Base-by-base conservation (phyloP, 2,888 invertebrate species). In the Aricia artaxerxes region DNA sequence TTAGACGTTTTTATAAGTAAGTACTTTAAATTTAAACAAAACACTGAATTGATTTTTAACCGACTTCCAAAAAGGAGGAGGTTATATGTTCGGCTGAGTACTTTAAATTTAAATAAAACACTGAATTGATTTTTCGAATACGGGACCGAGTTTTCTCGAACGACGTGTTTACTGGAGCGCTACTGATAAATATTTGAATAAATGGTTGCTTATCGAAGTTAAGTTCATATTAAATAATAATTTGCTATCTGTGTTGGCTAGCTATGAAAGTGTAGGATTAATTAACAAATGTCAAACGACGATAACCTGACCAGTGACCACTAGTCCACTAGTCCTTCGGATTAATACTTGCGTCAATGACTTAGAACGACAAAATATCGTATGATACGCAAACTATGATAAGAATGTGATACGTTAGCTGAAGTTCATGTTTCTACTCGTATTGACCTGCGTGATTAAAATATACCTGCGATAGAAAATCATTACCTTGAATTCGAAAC, bases 311-410 rank as follows among this genome's bases (percentile, higher is more conserved):
- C 82, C 83, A 86, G 91, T 85, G 87, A 85, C 82, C 83, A 86
- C 84, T 85, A 85, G 85, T 86, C 82, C 83, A 86, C 84, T 85
- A 85, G 85, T 86, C 86, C 86, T 86, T 83, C 83, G 82, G 85
- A 83, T 86, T 84, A 49, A 83, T 82, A 88, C 85, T 88, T 93
- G 88, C 93, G 92, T 93, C 93, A 93, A 87, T 87, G 85, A 24
- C 87, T 85, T 84, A 83, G 85, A 86, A 86, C 81, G 80, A 85
- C 83, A 85, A 86, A 85, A 86, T 81, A 85, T 85, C 86, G 82
- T 85, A 83, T 83, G 82, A 84, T 83, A 80, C 69, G 64, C 64
- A 44, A 79, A 57, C 81, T 85, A 86, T 86, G 86, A 88, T 85
- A 84, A 84, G 84, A 85, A 84, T 86, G 81, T 87, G 91, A 87